Percentiles rank a stretch among this genome's conserved stretches.
phyloP scores from a whole-genome alignment of 2,797 vertebrate species.

The Muscicapa comitata region DNA sequence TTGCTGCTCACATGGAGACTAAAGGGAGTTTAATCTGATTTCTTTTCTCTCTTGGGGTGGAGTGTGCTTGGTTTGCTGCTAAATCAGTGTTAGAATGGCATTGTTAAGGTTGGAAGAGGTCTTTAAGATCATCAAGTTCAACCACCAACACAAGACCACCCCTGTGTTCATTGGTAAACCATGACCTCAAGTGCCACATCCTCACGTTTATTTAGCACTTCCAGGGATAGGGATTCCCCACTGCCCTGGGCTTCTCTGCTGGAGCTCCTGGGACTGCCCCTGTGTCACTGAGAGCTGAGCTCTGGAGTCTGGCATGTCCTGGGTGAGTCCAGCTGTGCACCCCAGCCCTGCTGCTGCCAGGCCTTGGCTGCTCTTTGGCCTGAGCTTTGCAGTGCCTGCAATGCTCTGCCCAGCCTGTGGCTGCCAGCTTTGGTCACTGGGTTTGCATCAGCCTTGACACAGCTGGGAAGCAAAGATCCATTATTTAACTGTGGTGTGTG shows the following conservation, averaged over 20 bases:
- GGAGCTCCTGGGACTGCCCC: fast-evolving
- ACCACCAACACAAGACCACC: background rate
- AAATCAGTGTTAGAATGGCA: background rate
- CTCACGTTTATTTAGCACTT: background rate
- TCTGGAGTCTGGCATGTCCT: fast-evolving
- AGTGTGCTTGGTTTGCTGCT: background rate
- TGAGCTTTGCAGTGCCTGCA: background rate
- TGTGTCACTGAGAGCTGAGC: background rate
- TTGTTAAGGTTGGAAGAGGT: background rate
- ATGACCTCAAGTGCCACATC: too few species aligned
- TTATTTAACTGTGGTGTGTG: background rate
- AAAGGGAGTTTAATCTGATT: background rate
- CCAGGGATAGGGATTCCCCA: background rate
- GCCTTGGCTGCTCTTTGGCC: background rate
- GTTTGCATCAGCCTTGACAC: background rate
- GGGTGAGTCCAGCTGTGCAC: background rate
- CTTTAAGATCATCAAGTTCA: background rate
- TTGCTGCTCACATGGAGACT: background rate
- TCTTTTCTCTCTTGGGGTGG: background rate
- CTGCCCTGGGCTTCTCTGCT: background rate
- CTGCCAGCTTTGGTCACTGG: background rate
- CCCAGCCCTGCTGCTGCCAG: background rate
- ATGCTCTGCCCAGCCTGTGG: background rate
- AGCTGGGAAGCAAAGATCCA: background rate
- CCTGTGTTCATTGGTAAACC: background rate